phyloP scores from a whole-genome alignment of 2,888 invertebrate species.

The Sarcophaga carnaria region DNA sequence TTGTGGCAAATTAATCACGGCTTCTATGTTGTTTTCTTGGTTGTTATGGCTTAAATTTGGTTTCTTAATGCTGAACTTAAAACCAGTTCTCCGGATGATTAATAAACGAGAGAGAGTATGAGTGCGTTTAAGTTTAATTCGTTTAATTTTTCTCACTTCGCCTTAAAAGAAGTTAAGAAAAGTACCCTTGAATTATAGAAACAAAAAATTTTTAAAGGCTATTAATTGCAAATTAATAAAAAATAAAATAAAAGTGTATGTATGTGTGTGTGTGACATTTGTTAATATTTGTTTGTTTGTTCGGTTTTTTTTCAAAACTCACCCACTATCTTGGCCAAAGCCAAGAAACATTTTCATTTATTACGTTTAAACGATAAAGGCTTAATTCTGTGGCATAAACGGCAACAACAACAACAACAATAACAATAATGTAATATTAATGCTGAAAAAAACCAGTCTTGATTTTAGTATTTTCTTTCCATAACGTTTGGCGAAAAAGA shows the following conservation, averaged over 20 bases:
- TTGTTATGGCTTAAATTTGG: not conserved
- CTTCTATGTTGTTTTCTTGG: constrained; percentile 26
- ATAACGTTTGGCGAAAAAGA: constrained; percentile 17
- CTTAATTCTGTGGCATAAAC: constrained; percentile 60
- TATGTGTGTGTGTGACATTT: not conserved
- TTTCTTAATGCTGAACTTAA: constrained; percentile 15
- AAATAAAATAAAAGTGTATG: constrained; percentile 25
- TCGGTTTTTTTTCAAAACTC: constrained; percentile 6
- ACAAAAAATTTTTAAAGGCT: constrained; percentile 53
- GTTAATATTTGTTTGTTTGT: not conserved
- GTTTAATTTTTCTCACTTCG: constrained; percentile 63
- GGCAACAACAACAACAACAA: constrained; percentile 4
- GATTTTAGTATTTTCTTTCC: constrained; percentile 11
- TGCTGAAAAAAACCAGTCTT: not conserved
- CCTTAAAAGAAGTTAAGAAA: constrained; percentile 20
- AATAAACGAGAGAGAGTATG: constrained; percentile 10
- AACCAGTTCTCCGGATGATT: constrained; percentile 59
- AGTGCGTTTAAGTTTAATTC: constrained; percentile 9
- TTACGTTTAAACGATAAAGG: constrained; percentile 59
- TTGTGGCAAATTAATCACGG: constrained; percentile 37
- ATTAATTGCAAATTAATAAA: constrained; percentile 69
- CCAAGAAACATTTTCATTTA: constrained; percentile 64
- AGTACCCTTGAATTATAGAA: constrained; percentile 55
- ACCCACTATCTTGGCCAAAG: constrained; percentile 61
- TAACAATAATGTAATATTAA: not conserved